Percentiles rank a stretch among this genome's conserved stretches.
These are phyloP conservation scores for Astropecten irregularis DNA, from an alignment of 53 echinoderm and acorn worm genomes.

Conservation along the genomic window DNA sequence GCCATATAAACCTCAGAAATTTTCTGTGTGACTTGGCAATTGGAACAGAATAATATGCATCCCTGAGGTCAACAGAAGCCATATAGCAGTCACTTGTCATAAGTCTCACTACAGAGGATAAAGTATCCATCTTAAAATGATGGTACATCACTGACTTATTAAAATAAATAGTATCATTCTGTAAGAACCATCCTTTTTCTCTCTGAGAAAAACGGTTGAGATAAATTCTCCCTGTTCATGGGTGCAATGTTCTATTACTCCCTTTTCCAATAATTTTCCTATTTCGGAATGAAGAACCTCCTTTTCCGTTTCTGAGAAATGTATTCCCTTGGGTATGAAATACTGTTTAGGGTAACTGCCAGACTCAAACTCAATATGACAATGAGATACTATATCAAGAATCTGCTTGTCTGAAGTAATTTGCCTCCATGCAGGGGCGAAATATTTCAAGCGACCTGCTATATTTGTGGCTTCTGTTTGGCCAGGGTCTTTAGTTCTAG, in stretches of 20 bases:
- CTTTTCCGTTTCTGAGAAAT: neutral
- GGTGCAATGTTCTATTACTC: conserved; percentile 20
- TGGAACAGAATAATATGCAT: conserved; percentile 71
- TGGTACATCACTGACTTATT: conserved; percentile 63
- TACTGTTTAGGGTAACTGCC: neutral
- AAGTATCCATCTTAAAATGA: conserved; percentile 75
- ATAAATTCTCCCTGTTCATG: conserved; percentile 38
- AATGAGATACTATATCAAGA: conserved; percentile 42
- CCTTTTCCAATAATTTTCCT: conserved; percentile 21
- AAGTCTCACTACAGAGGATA: conserved; percentile 35
- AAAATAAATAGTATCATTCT: conserved; percentile 67
- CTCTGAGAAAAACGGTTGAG: conserved; percentile 50
- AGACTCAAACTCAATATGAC: conserved; percentile 51
- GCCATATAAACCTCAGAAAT: conserved; percentile 35
- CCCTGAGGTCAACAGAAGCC: conserved; percentile 59
- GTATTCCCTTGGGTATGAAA: neutral
- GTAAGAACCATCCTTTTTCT: conserved; percentile 58
- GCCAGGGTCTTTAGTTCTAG: neutral
- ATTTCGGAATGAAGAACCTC: conserved; percentile 28
- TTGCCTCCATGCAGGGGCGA: conserved; percentile 14
- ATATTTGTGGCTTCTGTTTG: neutral
- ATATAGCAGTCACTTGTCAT: conserved; percentile 60
- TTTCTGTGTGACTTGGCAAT: conserved; percentile 17
- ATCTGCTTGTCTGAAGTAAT: conserved; percentile 44
- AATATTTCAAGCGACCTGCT: conserved; percentile 47